A percentile compares a stretch with the other conserved stretches of the same genome.
phyloP scores from a whole-genome alignment of 1,140 invertebrate genomes.

The Tenebrio molitor region DNA sequence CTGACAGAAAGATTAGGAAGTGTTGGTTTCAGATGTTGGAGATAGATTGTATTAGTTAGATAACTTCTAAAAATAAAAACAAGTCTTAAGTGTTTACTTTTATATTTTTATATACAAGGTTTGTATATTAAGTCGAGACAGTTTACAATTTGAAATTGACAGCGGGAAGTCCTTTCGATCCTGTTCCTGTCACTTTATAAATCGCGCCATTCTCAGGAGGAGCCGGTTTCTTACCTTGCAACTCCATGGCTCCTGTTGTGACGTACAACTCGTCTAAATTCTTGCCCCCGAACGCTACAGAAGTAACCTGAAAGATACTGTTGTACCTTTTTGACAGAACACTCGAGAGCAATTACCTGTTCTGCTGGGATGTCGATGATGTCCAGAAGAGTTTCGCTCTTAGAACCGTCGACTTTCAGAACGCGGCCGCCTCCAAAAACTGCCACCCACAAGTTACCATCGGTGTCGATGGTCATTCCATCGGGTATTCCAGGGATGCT shows the following conservation, averaged over 20 bases:
- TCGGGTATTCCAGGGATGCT: conserved; percentile 69
- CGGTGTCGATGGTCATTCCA: conserved; percentile 78
- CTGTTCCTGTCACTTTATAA: conserved; percentile 77
- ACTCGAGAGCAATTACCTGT: no score
- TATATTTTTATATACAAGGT: no score
- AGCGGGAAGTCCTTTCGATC: conserved; percentile 69
- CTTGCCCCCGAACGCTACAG: conserved; percentile 77
- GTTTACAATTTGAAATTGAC: conserved; percentile 19
- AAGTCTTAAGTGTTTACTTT: no score
- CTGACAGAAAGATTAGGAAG: no score
- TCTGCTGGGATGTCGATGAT: neutral
- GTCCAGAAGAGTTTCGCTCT: neutral
- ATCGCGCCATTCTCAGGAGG: conserved; percentile 73
- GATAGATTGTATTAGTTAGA: no score
- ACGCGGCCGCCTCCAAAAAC: conserved; percentile 66
- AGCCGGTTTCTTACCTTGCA: conserved; percentile 69
- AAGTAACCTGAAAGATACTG: conserved; percentile 24
- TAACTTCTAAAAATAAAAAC: no score
- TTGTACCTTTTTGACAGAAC: no score
- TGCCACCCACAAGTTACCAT: conserved; percentile 76
- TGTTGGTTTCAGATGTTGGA: no score
- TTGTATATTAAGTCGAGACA: no score
- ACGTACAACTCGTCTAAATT: conserved; percentile 81
- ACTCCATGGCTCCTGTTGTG: conserved; percentile 73
- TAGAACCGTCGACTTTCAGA: neutral